Conservation (phyloP, 2,113 vertebrate species). For the Puntigrus tetrazona region DNA sequence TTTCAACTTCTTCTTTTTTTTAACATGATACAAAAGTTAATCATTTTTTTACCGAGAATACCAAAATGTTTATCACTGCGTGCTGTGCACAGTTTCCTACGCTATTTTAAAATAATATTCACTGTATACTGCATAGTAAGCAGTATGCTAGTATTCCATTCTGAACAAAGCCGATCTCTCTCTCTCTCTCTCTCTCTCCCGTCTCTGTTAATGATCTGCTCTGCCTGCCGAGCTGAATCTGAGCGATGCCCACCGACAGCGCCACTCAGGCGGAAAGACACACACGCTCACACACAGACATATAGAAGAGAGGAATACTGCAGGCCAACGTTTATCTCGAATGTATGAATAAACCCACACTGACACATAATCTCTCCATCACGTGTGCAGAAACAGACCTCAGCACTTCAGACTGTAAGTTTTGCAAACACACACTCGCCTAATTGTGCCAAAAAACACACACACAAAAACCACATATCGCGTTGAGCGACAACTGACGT, state of each 20-base stretch:
- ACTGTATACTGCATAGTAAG: background rate
- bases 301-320: slow-evolving; percentile 19
- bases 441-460: slow-evolving; percentile 32
- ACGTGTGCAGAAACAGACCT: slow-evolving; percentile 15
- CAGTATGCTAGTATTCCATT: background rate
- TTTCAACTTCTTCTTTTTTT: background rate
- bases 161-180: slow-evolving; percentile 29
- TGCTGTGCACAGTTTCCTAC: background rate
- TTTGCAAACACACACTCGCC: background rate
- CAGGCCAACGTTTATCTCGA: background rate
- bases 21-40: too few species aligned
- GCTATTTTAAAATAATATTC: background rate
- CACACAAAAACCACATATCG: background rate
- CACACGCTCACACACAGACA: slow-evolving; percentile 46
- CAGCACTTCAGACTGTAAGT: background rate
- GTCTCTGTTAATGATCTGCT: slow-evolving; percentile 75
- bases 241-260: slow-evolving; percentile 78
- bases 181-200: slow-evolving; percentile 54
- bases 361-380: slow-evolving; percentile 8
- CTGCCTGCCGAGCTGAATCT: slow-evolving; percentile 71
- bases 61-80: background rate
- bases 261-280: slow-evolving; percentile 71
- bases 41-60: background rate
- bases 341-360: slow-evolving; percentile 12
- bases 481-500: background rate